Conservation (phyloP, 1,140 invertebrate species). For the Apis florea region DNA sequence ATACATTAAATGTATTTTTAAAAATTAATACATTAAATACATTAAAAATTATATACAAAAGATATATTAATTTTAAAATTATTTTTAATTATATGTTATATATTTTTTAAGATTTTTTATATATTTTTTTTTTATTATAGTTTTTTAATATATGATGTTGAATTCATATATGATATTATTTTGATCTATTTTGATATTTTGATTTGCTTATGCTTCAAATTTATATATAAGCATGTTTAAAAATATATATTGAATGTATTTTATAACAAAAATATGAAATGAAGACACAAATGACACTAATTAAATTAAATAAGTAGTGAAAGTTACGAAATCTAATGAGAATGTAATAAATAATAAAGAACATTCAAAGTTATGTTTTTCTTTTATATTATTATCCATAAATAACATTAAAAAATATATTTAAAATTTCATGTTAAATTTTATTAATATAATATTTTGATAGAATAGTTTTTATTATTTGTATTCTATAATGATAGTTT, state of each 20-base stretch:
- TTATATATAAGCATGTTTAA: not conserved
- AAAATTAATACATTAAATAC: not conserved
- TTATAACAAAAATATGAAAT: too few relatives aligned
- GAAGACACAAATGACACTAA: not conserved
- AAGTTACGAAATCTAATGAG: not conserved
- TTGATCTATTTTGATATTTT: conserved; percentile 4
- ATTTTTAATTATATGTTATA: not conserved
- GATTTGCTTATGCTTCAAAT: not conserved
- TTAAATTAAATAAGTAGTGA: not conserved
- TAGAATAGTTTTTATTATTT: not conserved
- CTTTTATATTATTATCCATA: not conserved
- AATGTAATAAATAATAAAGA: not conserved
- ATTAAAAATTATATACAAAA: not conserved
- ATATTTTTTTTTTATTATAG: too few relatives aligned
- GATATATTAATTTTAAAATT: not conserved
- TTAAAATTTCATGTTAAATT: not conserved
- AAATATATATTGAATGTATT: not conserved
- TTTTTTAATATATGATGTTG: not conserved
- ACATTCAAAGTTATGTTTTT: not conserved
- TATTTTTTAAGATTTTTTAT: not conserved
- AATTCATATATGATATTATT: not conserved
- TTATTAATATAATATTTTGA: too few relatives aligned
- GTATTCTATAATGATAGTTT: not conserved
- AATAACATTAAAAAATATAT: not conserved
- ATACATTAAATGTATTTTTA: not conserved